These are phyloP conservation scores for Eulemur coronatus DNA, from an alignment of 2,797 vertebrate genomes.

Conservation along the genomic window DNA sequence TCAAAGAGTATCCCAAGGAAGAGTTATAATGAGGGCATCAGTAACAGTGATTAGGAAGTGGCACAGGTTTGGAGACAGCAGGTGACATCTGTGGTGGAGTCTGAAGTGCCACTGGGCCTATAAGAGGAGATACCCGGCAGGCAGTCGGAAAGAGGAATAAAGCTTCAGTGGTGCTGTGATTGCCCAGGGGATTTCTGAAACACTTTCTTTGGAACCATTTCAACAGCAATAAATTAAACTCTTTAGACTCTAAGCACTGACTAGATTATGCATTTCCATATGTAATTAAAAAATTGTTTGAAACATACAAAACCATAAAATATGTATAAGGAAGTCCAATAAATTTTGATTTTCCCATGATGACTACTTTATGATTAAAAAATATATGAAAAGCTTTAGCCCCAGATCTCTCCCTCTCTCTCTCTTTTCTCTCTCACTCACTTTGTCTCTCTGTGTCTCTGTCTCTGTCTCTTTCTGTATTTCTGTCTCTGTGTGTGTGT, in stretches of 20 bases:
- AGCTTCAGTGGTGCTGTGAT: neutral
- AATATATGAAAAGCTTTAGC: neutral
- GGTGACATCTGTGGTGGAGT: neutral
- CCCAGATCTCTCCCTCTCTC: neutral
- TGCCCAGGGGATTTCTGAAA: conserved; percentile 29
- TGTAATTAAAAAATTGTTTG: neutral
- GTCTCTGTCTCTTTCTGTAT: neutral
- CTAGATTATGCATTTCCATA: neutral
- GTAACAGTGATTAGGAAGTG: neutral
- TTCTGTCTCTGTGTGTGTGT: neutral
- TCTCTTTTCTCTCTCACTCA: neutral
- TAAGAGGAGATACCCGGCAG: neutral
- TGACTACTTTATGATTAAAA: conserved; percentile 7
- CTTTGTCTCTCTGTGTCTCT: neutral
- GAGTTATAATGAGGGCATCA: neutral
- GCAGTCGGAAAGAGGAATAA: neutral
- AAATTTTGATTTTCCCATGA: neutral
- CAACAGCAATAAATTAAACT: conserved; percentile 23
- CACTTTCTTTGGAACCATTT: neutral
- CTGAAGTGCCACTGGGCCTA: neutral
- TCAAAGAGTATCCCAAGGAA: neutral
- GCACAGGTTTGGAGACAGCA: neutral
- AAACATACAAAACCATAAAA: neutral
- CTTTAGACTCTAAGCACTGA: conserved; percentile 27
- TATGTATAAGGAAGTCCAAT: neutral